Evolutionary conservation across 2,113 vertebrate genomes (phyloP).

Genomic region (Paratilapia polleni): DNA sequence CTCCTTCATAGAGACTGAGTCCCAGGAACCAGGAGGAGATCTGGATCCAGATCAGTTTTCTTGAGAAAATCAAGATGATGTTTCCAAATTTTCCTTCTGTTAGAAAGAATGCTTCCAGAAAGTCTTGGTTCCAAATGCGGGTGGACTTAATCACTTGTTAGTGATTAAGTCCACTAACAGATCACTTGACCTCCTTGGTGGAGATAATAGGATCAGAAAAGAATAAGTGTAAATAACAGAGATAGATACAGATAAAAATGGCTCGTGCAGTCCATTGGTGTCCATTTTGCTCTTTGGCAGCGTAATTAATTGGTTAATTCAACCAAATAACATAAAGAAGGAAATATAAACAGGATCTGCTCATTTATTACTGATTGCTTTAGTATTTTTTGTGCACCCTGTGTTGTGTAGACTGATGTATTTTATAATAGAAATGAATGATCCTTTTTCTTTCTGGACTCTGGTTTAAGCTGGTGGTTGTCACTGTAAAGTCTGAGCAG

Average conservation of each 20-base stretch:
- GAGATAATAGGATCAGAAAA: background rate
- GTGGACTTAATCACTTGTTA: background rate
- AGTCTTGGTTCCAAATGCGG: background rate
- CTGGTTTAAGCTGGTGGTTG: background rate
- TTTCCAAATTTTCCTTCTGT: too few species aligned
- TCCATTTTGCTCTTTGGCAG: too few species aligned
- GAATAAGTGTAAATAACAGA: too few species aligned
- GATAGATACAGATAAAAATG: too few species aligned
- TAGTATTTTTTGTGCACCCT: background rate
- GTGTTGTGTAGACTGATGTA: background rate
- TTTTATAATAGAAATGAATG: background rate
- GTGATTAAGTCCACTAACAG: too few species aligned
- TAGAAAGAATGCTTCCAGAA: too few species aligned
- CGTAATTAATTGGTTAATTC: too few species aligned
- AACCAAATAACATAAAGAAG: too few species aligned
- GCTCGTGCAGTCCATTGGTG: too few species aligned
- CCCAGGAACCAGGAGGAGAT: background rate
- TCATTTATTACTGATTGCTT: background rate
- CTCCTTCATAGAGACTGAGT: background rate
- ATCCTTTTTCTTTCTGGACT: background rate
- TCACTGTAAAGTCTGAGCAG: background rate
- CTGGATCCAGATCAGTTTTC: background rate
- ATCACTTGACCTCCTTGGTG: background rate
- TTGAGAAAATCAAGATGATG: too few species aligned
- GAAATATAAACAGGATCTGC: background rate